phyloP scores from a whole-genome alignment of 2,888 invertebrate genomes.

The Hydrotaea diabolus region DNA sequence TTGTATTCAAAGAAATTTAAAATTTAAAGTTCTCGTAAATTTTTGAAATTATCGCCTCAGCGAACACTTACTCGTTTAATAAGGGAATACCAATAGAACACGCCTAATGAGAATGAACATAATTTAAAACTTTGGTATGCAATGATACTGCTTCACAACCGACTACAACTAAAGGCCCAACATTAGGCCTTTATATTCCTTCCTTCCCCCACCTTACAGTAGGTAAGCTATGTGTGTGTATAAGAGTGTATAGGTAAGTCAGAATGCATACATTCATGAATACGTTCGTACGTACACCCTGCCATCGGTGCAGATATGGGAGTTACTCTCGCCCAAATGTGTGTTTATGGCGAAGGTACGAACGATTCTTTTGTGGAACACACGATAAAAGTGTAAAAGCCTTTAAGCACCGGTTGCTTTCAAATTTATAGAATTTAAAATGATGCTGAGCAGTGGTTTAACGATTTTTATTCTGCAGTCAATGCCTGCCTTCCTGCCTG shows the following conservation, averaged over 20 bases:
- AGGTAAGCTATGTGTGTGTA: background rate
- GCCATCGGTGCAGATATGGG: background rate
- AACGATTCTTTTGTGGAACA: conserved; percentile 39
- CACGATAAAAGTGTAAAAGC: conserved; percentile 38
- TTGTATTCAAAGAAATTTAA: too few species aligned
- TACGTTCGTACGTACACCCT: background rate
- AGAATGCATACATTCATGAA: background rate
- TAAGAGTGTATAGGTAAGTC: background rate
- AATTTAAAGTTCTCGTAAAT: too few species aligned
- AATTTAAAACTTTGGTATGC: too few species aligned
- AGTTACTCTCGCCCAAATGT: conserved; percentile 18
- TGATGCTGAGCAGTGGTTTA: conserved; percentile 51
- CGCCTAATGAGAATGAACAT: too few species aligned
- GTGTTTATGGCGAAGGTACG: background rate
- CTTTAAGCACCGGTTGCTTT: conserved; percentile 62
- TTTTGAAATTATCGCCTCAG: too few species aligned
- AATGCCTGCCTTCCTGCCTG: background rate
- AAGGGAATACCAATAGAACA: too few species aligned
- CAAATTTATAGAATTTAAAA: conserved; percentile 66
- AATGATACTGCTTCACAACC: too few species aligned
- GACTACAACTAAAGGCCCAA: too few species aligned
- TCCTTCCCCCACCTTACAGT: too few species aligned
- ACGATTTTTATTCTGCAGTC: background rate
- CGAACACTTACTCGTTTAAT: too few species aligned
- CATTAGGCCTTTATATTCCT: too few species aligned